A percentile compares a stretch with the other conserved stretches of the same genome.
Evolutionary conservation across 2,113 vertebrate genomes (phyloP).

Genomic region (Eidolon helvum): DNA sequence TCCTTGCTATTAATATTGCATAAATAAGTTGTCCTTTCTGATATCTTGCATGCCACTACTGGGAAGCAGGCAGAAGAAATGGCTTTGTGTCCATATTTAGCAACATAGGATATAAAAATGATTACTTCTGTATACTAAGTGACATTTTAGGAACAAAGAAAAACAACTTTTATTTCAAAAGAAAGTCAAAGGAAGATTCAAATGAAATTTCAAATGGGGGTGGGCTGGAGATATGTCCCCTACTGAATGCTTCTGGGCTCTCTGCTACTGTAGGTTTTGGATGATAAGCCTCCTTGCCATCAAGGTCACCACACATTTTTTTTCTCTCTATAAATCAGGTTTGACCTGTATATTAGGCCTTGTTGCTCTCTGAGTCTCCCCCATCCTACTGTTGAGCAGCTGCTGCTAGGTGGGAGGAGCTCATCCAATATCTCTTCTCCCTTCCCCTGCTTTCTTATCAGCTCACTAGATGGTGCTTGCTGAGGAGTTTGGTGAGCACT

Average conservation of each 20-base stretch:
- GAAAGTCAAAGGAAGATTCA: conserved; percentile 21
- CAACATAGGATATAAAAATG: conserved; percentile 33
- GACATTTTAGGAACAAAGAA: neutral
- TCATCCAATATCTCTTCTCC: neutral
- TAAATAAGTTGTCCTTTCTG: neutral
- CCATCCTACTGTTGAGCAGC: conserved; percentile 34
- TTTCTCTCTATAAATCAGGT: neutral
- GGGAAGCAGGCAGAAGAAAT: conserved; percentile 1
- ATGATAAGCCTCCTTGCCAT: conserved; percentile 33
- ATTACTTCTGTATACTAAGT: conserved; percentile 32
- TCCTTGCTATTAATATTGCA: neutral
- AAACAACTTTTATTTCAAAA: neutral
- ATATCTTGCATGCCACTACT: neutral
- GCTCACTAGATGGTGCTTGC: conserved; percentile 17
- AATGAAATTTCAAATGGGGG: neutral
- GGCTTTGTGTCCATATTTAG: conserved; percentile 31
- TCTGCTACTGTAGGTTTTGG: neutral
- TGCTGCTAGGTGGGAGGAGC: conserved; percentile 1
- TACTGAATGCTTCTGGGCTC: neutral
- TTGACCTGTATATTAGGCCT: conserved; percentile 46
- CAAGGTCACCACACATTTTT: conserved; percentile 4
- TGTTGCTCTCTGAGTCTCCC: neutral
- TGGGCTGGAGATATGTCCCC: neutral
- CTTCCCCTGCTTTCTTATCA: neutral
- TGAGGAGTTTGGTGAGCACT: conserved; percentile 4